Percentiles rank a stretch among this genome's conserved stretches.
phyloP scores from a whole-genome alignment of 2,888 invertebrate species.

The Rhimphoctona megacephalus region DNA sequence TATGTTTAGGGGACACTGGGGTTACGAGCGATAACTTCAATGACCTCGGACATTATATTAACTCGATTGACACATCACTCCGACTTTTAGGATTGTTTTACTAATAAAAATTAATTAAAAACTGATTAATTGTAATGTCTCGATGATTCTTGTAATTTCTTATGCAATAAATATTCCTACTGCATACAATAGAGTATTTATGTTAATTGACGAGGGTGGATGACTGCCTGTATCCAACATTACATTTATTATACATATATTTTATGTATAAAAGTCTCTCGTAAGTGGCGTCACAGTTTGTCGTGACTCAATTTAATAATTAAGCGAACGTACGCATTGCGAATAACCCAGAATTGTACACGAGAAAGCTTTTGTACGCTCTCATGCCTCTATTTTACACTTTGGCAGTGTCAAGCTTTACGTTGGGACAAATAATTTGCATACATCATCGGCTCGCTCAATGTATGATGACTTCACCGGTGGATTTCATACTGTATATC shows the following conservation, averaged over 20 bases:
- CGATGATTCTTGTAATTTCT: background rate
- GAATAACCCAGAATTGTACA: slow-evolving; percentile 15
- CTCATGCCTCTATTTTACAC: slow-evolving; percentile 19
- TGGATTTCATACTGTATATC: background rate
- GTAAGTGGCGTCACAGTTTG: slow-evolving; percentile 26
- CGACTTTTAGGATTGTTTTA: background rate
- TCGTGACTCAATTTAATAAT: slow-evolving; percentile 66
- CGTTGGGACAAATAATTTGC: slow-evolving; percentile 21
- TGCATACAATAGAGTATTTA: background rate
- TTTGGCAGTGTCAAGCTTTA: slow-evolving; percentile 12
- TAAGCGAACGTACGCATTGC: slow-evolving; percentile 29
- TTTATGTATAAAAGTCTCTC: background rate
- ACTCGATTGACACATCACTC: background rate
- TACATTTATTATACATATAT: background rate
- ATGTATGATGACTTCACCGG: slow-evolving; percentile 8
- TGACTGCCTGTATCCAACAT: background rate
- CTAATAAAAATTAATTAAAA: background rate
- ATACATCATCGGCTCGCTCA: background rate
- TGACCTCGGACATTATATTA: background rate
- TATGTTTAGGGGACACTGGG: background rate
- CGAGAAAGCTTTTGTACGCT: slow-evolving; percentile 1
- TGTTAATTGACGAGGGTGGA: background rate
- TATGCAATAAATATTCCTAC: background rate
- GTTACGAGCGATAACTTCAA: background rate
- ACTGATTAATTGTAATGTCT: background rate